phyloP scores from a whole-genome alignment of 2,797 vertebrate species.

The Coreius guichenoti region DNA sequence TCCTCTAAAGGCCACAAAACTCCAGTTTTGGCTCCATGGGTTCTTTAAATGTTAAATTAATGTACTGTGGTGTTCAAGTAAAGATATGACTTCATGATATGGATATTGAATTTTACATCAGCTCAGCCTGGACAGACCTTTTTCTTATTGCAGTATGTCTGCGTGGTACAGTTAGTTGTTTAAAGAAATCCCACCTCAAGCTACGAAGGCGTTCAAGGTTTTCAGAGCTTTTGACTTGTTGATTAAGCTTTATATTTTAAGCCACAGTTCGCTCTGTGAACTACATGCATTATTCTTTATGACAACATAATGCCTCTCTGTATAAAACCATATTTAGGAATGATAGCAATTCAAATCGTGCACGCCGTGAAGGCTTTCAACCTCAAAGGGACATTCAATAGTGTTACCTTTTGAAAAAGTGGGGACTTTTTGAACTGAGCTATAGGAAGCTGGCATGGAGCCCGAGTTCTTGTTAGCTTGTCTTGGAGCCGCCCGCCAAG shows the following conservation, averaged over 20 bases:
- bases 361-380: constrained; percentile 35
- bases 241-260: constrained; percentile 46
- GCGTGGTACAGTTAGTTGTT: constrained; percentile 16
- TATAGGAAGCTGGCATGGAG: constrained; percentile 67
- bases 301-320: constrained; percentile 40
- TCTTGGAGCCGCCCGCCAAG: constrained; percentile 64
- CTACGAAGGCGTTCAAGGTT: constrained; percentile 16
- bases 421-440: constrained; percentile 47
- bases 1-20: too few species aligned
- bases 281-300: constrained; percentile 43
- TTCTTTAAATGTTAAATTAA: neutral
- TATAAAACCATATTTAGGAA: constrained; percentile 51
- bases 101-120: constrained; percentile 7
- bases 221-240: constrained; percentile 33
- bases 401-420: constrained; percentile 51
- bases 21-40: neutral
- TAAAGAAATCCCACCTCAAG: constrained; percentile 20
- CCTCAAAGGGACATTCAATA: constrained; percentile 51
- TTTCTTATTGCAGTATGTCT: neutral
- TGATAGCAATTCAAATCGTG: constrained; percentile 51
- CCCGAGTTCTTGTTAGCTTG: constrained; percentile 66
- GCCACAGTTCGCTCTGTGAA: constrained; percentile 23
- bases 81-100: constrained; percentile 1
- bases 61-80: neutral
- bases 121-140: neutral